These are phyloP conservation scores for Megaceryle alcyon DNA, from an alignment of 2,797 vertebrate species.

Conservation along the genomic window DNA sequence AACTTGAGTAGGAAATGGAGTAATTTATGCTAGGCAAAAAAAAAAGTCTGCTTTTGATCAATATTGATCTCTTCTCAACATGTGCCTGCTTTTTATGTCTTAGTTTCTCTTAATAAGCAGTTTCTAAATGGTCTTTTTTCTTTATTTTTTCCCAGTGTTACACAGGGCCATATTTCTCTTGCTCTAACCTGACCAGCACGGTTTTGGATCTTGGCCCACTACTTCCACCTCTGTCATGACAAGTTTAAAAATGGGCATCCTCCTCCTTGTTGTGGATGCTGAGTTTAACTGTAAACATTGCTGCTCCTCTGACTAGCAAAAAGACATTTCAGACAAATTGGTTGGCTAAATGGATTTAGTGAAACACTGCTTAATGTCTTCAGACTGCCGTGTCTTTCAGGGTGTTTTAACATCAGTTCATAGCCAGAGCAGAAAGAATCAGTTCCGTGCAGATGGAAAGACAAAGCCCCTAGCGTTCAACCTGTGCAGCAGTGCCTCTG, in stretches of 20 bases:
- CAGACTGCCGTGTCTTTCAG: background rate
- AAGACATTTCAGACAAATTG: background rate
- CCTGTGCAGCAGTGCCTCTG: conserved; percentile 9
- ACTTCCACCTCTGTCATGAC: background rate
- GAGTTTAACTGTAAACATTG: background rate
- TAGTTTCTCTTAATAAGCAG: background rate
- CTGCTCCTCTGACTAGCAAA: background rate
- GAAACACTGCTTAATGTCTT: background rate
- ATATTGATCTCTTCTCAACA: background rate
- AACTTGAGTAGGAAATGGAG: background rate
- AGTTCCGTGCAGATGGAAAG: background rate
- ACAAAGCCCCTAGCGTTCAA: background rate
- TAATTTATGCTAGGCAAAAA: background rate
- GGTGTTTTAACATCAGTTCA: background rate
- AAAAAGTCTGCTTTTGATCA: background rate
- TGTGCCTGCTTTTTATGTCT: background rate
- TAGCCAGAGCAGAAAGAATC: conserved; percentile 14
- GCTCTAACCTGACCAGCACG: background rate
- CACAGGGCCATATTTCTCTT: background rate
- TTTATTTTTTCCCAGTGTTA: background rate
- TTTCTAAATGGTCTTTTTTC: conserved; percentile 9
- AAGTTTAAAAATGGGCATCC: background rate
- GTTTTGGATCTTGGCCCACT: conserved; percentile 19
- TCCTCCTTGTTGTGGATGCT: background rate
- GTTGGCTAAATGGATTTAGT: background rate